Evolutionary conservation across 92 coral and sea anemone genomes (phyloP).

Genomic region (Chrysogorgia sp.): DNA sequence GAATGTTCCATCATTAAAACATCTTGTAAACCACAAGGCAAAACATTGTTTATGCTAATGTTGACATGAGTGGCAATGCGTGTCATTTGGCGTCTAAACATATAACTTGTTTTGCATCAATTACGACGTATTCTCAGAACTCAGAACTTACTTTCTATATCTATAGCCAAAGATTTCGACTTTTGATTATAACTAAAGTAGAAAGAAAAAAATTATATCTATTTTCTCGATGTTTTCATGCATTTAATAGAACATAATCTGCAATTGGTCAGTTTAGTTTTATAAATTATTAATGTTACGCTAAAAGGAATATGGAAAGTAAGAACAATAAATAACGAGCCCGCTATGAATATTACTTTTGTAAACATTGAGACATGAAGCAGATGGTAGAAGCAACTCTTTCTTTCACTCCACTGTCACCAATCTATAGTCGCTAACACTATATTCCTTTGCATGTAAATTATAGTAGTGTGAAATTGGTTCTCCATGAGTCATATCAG

Average conservation of each 20-base stretch:
- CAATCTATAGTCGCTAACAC: no score
- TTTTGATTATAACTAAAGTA: no score
- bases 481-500: no score
- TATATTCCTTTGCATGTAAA: no score
- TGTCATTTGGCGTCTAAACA: neutral
- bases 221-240: slow-evolving; percentile 8
- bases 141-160: no score
- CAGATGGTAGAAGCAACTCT: neutral
- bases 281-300: slow-evolving; percentile 27
- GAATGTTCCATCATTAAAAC: slow-evolving; percentile 12
- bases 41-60: slow-evolving; percentile 18
- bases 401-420: no score
- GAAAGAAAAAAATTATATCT: no score
- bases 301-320: neutral
- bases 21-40: slow-evolving; percentile 20
- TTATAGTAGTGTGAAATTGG: no score
- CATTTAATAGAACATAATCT: neutral
- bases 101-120: no score
- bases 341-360: neutral
- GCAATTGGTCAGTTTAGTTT: slow-evolving; percentile 22
- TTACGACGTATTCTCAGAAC: no score
- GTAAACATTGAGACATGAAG: neutral
- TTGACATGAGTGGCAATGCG: neutral
- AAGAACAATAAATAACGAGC: neutral
- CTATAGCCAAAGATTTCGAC: no score